These are phyloP conservation scores for Sphaerodactylus townsendi DNA, from an alignment of 2,113 vertebrate species.

Conservation along the genomic window DNA sequence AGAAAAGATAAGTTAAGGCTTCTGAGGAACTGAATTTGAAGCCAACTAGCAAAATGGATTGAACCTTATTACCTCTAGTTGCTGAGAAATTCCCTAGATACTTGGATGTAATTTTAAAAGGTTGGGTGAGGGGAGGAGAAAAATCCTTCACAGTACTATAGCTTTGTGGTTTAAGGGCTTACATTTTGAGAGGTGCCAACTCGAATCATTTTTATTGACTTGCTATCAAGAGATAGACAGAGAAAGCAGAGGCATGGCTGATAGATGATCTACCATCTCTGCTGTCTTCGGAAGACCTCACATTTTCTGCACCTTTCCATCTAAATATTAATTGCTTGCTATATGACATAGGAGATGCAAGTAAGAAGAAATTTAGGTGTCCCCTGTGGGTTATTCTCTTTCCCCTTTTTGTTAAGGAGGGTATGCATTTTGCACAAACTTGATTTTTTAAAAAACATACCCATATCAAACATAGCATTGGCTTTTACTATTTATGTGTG, in stretches of 20 bases:
- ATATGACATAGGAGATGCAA: neutral
- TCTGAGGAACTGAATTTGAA: constrained; percentile 77
- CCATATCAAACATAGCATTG: constrained; percentile 24
- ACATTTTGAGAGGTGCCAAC: constrained; percentile 72
- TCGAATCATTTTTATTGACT: constrained; percentile 82
- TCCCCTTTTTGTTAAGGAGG: neutral
- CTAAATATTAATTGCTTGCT: constrained; percentile 44
- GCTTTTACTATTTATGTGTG: constrained; percentile 22
- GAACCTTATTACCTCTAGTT: constrained; percentile 83
- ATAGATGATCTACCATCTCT: constrained; percentile 56
- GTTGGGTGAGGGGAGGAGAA: constrained; percentile 69
- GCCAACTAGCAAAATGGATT: constrained; percentile 79
- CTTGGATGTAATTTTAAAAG: constrained; percentile 84
- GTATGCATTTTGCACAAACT: neutral
- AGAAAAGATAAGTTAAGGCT: constrained; percentile 77
- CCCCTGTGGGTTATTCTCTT: neutral
- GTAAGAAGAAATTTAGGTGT: neutral
- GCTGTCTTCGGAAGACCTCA: constrained; percentile 55
- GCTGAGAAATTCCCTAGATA: constrained; percentile 82
- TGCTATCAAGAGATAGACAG: constrained; percentile 74
- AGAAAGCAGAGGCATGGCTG: constrained; percentile 66
- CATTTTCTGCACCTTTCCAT: constrained; percentile 48
- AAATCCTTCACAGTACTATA: constrained; percentile 74
- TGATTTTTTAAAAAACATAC: constrained; percentile 40
- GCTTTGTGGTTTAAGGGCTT: constrained; percentile 77